Evolutionary conservation across 2,888 invertebrate species (phyloP).

Genomic region (Frankliniella intonsa): DNA sequence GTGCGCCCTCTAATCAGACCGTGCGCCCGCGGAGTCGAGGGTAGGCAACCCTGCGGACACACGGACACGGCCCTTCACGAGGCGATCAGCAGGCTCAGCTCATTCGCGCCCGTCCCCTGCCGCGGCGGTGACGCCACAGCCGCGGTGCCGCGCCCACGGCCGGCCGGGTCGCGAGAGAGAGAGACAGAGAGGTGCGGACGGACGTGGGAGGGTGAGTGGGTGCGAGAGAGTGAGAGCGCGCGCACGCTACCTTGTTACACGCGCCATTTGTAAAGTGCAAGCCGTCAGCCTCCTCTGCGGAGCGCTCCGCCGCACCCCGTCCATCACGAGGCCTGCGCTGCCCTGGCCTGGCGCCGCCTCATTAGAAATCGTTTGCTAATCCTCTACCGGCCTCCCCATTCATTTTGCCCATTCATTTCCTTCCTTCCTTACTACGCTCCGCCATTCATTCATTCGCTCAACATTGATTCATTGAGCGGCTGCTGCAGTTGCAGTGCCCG

Average conservation of each 20-base stretch:
- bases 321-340: too few relatives aligned
- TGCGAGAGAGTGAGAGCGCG: background rate
- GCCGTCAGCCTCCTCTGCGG: too few relatives aligned
- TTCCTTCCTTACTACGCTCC: background rate
- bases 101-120: too few relatives aligned
- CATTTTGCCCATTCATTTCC: background rate
- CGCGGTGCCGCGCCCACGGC: too few relatives aligned
- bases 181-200: background rate
- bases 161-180: background rate
- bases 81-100: background rate
- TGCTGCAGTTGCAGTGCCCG: background rate
- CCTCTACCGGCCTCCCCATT: background rate
- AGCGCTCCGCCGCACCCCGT: too few relatives aligned
- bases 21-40: background rate
- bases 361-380: too few relatives aligned
- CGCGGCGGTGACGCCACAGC: too few relatives aligned
- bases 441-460: background rate
- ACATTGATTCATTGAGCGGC: background rate
- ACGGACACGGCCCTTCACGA: background rate
- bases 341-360: too few relatives aligned
- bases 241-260: background rate
- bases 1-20: too few relatives aligned
- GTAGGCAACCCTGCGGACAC: background rate
- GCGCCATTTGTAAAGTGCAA: background rate
- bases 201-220: background rate